These are phyloP conservation scores for Embidobia sp. DNA, from an alignment of 2,888 invertebrate species.

Conservation along the genomic window DNA sequence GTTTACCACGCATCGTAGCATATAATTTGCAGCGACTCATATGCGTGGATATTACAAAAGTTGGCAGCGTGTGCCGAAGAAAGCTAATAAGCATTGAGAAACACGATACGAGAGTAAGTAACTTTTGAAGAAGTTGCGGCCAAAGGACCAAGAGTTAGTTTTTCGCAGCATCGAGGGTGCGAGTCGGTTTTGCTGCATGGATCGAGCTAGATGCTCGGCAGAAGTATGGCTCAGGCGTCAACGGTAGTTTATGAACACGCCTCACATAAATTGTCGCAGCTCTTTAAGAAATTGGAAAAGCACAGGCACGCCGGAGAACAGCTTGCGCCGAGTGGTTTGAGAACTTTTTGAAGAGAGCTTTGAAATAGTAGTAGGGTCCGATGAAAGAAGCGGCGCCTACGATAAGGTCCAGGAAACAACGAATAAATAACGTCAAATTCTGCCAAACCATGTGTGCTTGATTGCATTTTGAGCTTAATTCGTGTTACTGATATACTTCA, in stretches of 20 bases:
- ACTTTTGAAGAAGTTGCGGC: slow-evolving; percentile 77
- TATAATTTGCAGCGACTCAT: slow-evolving; percentile 55
- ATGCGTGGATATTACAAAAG: slow-evolving; percentile 73
- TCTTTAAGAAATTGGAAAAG: slow-evolving; percentile 82
- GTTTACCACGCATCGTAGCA: slow-evolving; percentile 26
- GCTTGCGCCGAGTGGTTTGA: slow-evolving; percentile 79
- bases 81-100: slow-evolving; percentile 80
- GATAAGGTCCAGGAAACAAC: slow-evolving; percentile 57
- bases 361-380: slow-evolving; percentile 61
- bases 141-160: slow-evolving; percentile 59
- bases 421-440: slow-evolving; percentile 57
- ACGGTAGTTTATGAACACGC: slow-evolving; percentile 80
- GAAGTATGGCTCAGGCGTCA: slow-evolving; percentile 66
- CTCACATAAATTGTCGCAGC: slow-evolving; percentile 82
- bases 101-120: slow-evolving; percentile 74
- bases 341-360: slow-evolving; percentile 78
- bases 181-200: slow-evolving; percentile 37
- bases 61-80: slow-evolving; percentile 67
- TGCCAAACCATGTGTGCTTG: slow-evolving; percentile 42
- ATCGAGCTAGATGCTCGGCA: slow-evolving; percentile 53
- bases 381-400: slow-evolving; percentile 43
- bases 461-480: slow-evolving; percentile 44
- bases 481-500: too few species aligned
- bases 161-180: slow-evolving; percentile 53
- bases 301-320: slow-evolving; percentile 77